These are phyloP conservation scores for Dendroctonus valens DNA, from an alignment of 1,140 invertebrate species.

Conservation along the genomic window DNA sequence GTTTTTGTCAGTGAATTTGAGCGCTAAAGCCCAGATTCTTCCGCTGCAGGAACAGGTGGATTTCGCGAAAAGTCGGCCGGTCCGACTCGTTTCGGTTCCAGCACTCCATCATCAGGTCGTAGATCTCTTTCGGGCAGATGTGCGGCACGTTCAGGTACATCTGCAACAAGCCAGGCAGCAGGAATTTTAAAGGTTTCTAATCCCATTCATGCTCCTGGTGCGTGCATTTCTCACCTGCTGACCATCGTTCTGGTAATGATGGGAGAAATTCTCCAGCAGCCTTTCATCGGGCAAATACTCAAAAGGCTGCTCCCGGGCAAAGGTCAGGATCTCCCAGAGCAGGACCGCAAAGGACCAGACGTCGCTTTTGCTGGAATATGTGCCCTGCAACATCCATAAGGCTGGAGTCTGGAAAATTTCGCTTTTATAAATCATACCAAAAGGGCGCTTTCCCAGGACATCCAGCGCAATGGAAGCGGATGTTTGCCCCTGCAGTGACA, in stretches of 20 bases:
- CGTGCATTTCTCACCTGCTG: slow-evolving; percentile 53
- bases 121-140: slow-evolving; percentile 80
- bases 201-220: neutral
- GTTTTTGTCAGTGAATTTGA: slow-evolving; percentile 46
- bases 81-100: slow-evolving; percentile 79
- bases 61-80: slow-evolving; percentile 81
- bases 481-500: slow-evolving; percentile 62
- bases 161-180: slow-evolving; percentile 49
- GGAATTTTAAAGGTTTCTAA: no score
- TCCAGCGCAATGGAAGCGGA: slow-evolving; percentile 61
- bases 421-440: slow-evolving; percentile 55
- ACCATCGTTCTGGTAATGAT: slow-evolving; percentile 67
- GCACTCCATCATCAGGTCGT: slow-evolving; percentile 87
- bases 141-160: slow-evolving; percentile 71
- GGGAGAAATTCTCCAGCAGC: slow-evolving; percentile 74
- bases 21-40: slow-evolving; percentile 77
- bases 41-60: slow-evolving; percentile 82
- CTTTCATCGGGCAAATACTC: slow-evolving; percentile 74
- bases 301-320: slow-evolving; percentile 80
- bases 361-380: slow-evolving; percentile 82
- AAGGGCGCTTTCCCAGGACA: slow-evolving; percentile 72
- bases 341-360: slow-evolving; percentile 89
- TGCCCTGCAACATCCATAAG: slow-evolving; percentile 57
- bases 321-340: slow-evolving; percentile 86
- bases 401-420: neutral